Evolutionary conservation across 2,888 invertebrate genomes (phyloP).

Genomic region (Leucozona laternaria): DNA sequence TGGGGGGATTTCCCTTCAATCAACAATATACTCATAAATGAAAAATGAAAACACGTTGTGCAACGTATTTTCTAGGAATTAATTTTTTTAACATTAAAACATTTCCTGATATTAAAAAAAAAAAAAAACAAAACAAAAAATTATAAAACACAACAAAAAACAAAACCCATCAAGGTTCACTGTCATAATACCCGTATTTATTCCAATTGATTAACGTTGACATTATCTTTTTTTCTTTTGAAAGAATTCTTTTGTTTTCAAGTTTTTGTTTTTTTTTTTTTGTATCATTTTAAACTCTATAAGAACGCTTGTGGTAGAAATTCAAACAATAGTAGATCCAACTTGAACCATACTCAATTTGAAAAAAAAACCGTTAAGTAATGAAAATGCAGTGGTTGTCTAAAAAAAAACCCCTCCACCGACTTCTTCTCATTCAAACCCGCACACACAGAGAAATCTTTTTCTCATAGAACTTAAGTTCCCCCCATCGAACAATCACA

Average conservation of each 20-base stretch:
- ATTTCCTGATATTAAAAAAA: too few relatives aligned
- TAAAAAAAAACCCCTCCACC: not conserved
- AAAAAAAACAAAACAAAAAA: too few relatives aligned
- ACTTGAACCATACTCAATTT: conserved; percentile 22
- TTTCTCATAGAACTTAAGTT: not conserved
- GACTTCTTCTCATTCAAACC: not conserved
- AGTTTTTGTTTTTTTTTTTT: not conserved
- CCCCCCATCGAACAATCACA: conserved; percentile 37
- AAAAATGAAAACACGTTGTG: too few relatives aligned
- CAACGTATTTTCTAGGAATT: too few relatives aligned
- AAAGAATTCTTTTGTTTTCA: not conserved
- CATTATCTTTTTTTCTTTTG: conserved; percentile 28
- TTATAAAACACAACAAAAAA: not conserved
- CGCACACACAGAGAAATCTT: not conserved
- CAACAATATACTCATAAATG: too few relatives aligned
- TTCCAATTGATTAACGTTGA: conserved; percentile 51
- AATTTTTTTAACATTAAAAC: too few relatives aligned
- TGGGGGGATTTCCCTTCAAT: too few relatives aligned
- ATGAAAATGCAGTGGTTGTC: conserved; percentile 48
- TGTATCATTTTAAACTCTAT: not conserved
- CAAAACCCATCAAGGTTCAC: conserved; percentile 18
- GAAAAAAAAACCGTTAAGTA: conserved; percentile 33
- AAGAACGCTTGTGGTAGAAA: not conserved
- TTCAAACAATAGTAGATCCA: conserved; percentile 9
- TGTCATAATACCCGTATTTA: conserved; percentile 22